Evolutionary conservation across 1,140 invertebrate species (phyloP), one percentile per base, ranked within the genome.

Genomic region (Cyclargus thomasi): DNA sequence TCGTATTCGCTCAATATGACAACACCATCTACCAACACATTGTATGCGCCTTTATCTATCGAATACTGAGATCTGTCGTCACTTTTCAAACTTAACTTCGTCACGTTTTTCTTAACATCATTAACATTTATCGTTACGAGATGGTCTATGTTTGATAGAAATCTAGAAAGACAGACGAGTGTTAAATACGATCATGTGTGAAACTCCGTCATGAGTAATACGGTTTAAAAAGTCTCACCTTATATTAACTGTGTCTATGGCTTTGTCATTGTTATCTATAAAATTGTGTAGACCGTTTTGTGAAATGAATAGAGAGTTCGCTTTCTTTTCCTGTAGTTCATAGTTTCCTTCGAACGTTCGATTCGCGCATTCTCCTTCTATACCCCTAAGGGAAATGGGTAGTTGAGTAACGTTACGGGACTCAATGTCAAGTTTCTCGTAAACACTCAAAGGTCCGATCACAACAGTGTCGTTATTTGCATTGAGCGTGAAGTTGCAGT

Each of bases 241-340:
- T 14, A 88, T 71, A 74, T 68, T 74, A 20, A 85, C 80, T 65
- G 82, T 81, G 66, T 88, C 82, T 7, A 88, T 83, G 17, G 82
- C 80, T 67, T 90, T 89, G 17, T 89, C 82, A 67, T 84, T 88
- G 65, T 87, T 83, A 64, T 90, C 88, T 53, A 72, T 82, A 57
- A 88, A 90, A 55, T 76, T 80, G 16, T 68, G 75, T 21, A 90
- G 29, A n/a, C 68, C 67, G 5, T 82, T 77, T 3, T 20, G 67
- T 14, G 74, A 86, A 35, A 92, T 82, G 69, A 92, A 92, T 70
- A 88, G 87, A 2, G 91, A 92, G 11, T 88, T 92, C 64, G 79
- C 90, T 64, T 73, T 85, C 70, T 86, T 77, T 67, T 86, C 84
- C 64, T 77, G 70, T 20, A 89, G 69, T 29, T 71, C 17, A 29